A percentile compares a stretch with the other conserved stretches of the same genome.
phyloP scores from a whole-genome alignment of 2,113 vertebrate genomes.

The Accipiter cooperii region DNA sequence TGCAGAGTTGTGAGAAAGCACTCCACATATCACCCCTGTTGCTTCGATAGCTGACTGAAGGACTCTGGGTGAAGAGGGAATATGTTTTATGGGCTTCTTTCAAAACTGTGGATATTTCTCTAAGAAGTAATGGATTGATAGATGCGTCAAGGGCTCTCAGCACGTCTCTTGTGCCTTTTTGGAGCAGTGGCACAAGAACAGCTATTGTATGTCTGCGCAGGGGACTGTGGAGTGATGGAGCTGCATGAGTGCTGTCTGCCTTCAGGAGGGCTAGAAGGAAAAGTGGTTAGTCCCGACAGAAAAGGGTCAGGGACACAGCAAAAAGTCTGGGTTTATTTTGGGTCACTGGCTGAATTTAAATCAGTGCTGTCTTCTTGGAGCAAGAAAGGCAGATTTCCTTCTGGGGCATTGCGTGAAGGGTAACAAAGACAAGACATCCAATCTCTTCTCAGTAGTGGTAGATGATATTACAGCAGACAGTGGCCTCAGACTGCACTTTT shows the following conservation, averaged over 20 bases:
- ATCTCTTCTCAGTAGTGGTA: neutral
- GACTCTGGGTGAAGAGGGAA: neutral
- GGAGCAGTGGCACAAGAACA: neutral
- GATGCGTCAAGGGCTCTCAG: neutral
- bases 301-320: neutral
- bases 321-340: neutral
- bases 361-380: neutral
- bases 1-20: neutral
- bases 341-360: neutral
- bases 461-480: neutral
- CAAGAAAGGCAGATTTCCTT: neutral
- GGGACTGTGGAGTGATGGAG: neutral
- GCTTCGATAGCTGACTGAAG: neutral
- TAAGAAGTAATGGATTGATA: neutral
- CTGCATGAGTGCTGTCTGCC: neutral
- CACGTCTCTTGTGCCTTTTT: neutral
- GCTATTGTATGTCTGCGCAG: neutral
- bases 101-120: neutral
- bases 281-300: neutral
- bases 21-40: accelerated
- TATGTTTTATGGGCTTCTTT: neutral
- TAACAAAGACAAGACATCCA: neutral
- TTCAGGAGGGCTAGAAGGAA: neutral
- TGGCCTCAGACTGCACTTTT: neutral
- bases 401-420: neutral